Conservation (phyloP, 2,888 invertebrate genomes). For the Drosophila bunnanda region DNA sequence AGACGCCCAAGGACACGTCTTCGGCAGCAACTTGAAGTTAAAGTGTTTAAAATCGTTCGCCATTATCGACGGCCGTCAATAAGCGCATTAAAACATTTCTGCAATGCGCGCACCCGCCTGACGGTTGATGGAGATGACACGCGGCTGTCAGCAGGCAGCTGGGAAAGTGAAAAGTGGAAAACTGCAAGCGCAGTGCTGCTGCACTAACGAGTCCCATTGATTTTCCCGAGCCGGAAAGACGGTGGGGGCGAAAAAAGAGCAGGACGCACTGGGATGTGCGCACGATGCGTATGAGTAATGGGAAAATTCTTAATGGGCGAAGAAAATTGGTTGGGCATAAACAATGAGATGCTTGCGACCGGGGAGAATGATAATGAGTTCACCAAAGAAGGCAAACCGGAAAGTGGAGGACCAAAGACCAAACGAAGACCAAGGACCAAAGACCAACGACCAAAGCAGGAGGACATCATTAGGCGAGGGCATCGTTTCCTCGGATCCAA, state of each 20-base stretch:
- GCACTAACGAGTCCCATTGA: constrained; percentile 51
- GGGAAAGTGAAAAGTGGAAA: constrained; percentile 9
- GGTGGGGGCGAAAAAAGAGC: not conserved
- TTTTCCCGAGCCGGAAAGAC: constrained; percentile 19
- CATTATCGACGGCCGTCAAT: constrained; percentile 46
- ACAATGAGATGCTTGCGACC: constrained; percentile 37
- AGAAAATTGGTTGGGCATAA: constrained; percentile 46
- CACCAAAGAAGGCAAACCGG: constrained; percentile 9
- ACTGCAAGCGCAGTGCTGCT: constrained; percentile 32
- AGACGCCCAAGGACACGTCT: constrained; percentile 29
- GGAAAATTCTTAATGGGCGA: constrained; percentile 49
- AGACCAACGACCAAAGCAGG: not conserved
- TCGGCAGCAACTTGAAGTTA: constrained; percentile 11
- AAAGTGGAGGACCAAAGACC: constrained; percentile 5
- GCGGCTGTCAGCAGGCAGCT: constrained; percentile 23
- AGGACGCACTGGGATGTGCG: constrained; percentile 17
- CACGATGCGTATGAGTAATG: constrained; percentile 51
- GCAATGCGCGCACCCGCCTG: constrained; percentile 22
- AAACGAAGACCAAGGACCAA: not conserved
- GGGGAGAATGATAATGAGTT: constrained; percentile 43
- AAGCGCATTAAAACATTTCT: constrained; percentile 49
- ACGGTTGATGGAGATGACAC: constrained; percentile 36
- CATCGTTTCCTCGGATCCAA: not conserved
- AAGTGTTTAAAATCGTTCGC: constrained; percentile 51
- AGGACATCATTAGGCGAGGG: constrained; percentile 18